Evolutionary conservation across 2,888 invertebrate species (phyloP).

Genomic region (Gastracanthus pulcherrimus): DNA sequence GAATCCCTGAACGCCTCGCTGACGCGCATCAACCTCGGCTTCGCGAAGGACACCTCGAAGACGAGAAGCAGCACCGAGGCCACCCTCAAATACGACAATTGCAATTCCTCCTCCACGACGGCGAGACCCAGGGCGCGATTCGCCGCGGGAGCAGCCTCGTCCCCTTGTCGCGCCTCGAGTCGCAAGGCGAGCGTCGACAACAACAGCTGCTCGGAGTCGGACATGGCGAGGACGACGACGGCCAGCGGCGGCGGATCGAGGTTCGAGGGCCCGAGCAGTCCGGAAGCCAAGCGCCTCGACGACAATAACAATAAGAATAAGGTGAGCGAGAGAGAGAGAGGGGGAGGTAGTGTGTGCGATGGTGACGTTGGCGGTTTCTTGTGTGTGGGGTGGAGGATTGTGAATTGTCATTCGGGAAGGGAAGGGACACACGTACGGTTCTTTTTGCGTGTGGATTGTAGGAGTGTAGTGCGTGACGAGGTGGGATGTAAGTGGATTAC

Average conservation of each 20-base stretch:
- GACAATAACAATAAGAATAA: constrained; percentile 70
- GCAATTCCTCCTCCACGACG: no score
- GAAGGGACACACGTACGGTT: no score
- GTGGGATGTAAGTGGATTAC: no score
- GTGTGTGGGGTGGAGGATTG: no score
- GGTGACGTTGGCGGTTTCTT: no score
- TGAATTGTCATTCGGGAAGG: no score
- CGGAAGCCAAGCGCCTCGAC: constrained; percentile 62
- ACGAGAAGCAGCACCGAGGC: background rate
- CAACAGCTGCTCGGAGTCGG: background rate
- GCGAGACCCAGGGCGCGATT: background rate
- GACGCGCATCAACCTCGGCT: constrained; percentile 35
- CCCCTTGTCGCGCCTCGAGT: no score
- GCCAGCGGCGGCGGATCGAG: no score
- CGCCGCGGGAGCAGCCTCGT: no score
- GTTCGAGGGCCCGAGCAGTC: background rate
- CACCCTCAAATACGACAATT: no score
- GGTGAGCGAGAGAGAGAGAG: background rate
- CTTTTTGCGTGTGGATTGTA: no score
- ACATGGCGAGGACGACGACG: background rate
- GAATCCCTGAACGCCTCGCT: constrained; percentile 53
- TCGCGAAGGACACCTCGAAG: background rate
- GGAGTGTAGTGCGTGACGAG: no score
- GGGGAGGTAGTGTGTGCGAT: background rate
- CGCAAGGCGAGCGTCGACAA: background rate